Base-by-base conservation (phyloP, 2,888 invertebrate species). In the Polyommatus icarus region DNA sequence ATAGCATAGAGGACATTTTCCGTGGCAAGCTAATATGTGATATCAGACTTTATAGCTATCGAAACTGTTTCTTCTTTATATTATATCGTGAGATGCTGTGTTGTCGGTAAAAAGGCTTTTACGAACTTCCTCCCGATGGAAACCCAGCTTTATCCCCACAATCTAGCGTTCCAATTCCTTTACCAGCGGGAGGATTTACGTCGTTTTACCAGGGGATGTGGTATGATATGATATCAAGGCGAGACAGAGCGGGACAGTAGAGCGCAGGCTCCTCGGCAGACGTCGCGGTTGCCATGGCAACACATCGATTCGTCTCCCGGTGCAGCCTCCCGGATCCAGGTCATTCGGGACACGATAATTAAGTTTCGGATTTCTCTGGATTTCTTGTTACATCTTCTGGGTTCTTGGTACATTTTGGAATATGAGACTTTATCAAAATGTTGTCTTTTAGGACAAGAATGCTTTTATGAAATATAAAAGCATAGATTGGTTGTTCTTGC, bases 191-290 rank as follows among this genome's bases (percentile, higher is more conserved):
- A 46, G 20, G 71, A 67, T 54, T 24, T 80, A 77, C 67, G 84
- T 78, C 85, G 67, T 86, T 89, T 81, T 79, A 79, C 82, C 76
- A 71, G 18, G 71, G 78, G 78, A 81, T 82, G 82, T 82, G 82
- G 83, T 79, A 88, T 92, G 88, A 89, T 88, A 85, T 90, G 89
- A 88, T 91, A 89, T 91, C 90, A 89, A 73, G 77, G 77, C 77
- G 77, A 73, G 77, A 77, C 77, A 77, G 77, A 94, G 88, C 92
- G 92, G 89, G 94, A 93, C 89, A 93, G 93, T 92, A 92, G 90
- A 90, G 91, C 90, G 91, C 93, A 93, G 92, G 89, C 92, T 93
- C 89, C 93, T 93, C 92, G 91, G 93, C 93, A 94, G 94, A 93
- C 94, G 93, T 94, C 91, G 93, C 93, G 88, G 93, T 94, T 87